Evolutionary conservation across 1,140 invertebrate genomes (phyloP).

Genomic region (Manduca sexta): DNA sequence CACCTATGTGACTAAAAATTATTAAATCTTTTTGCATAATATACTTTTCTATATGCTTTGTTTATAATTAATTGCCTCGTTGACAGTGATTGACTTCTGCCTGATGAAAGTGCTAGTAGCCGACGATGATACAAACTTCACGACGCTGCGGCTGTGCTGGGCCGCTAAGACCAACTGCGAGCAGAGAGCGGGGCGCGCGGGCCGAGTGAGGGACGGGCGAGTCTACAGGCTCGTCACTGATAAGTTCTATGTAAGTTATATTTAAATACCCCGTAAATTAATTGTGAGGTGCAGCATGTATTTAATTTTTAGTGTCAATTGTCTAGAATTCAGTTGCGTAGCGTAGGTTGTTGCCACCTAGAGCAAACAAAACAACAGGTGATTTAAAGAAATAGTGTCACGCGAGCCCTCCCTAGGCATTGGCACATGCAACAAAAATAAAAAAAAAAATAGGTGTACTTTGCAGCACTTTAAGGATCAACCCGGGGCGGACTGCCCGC

Average conservation of each 20-base stretch:
- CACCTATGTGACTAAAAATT: too few relatives aligned
- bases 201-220: slow-evolving; percentile 87
- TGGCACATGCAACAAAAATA: too few relatives aligned
- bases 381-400: too few relatives aligned
- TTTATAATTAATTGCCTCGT: slow-evolving; percentile 1
- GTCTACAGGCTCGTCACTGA: slow-evolving; percentile 89
- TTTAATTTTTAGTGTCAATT: neutral
- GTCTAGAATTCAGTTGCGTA: neutral
- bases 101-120: slow-evolving; percentile 87
- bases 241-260: slow-evolving; percentile 80
- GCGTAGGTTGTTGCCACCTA: neutral
- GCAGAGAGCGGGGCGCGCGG: slow-evolving; percentile 93
- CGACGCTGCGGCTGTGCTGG: slow-evolving; percentile 87
- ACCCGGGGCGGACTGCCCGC: too few relatives aligned
- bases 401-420: too few relatives aligned
- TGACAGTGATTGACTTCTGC: slow-evolving; percentile 95
- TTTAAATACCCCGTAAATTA: neutral
- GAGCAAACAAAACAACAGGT: too few relatives aligned
- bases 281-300: neutral
- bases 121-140: slow-evolving; percentile 85
- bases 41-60: too few relatives aligned
- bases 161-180: slow-evolving; percentile 91
- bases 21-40: too few relatives aligned
- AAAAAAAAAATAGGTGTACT: too few relatives aligned
- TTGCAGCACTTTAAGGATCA: too few relatives aligned